phyloP scores from a whole-genome alignment of 2,113 vertebrate species.

The Cettia cetti region DNA sequence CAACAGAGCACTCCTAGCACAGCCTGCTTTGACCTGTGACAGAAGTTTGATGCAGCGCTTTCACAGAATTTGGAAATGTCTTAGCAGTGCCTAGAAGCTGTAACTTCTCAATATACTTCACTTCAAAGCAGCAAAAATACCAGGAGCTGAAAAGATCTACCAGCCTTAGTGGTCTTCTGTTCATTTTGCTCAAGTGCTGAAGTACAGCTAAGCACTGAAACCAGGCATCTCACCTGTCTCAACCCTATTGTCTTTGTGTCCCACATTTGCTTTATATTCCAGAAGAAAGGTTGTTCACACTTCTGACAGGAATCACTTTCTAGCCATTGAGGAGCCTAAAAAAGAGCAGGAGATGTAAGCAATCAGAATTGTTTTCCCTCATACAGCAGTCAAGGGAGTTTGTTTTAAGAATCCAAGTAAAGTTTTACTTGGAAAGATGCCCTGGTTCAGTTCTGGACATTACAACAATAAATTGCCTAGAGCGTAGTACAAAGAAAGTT shows the following conservation, averaged over 20 bases:
- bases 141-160: not conserved
- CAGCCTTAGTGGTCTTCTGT: not conserved
- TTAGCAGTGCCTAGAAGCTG: not conserved
- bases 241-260: slow-evolving; percentile 92
- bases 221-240: slow-evolving; percentile 81
- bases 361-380: not conserved
- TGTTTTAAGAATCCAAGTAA: not conserved
- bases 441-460: not conserved
- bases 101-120: not conserved
- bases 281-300: slow-evolving; percentile 97
- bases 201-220: not conserved
- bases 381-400: not conserved
- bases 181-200: not conserved
- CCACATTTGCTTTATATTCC: slow-evolving; percentile 99
- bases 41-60: not conserved
- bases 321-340: slow-evolving; percentile 93
- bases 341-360: not conserved
- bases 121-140: slow-evolving; percentile 13
- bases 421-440: not conserved
- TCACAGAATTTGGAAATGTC: not conserved
- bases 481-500: not conserved
- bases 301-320: slow-evolving; percentile 98
- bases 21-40: not conserved
- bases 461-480: not conserved
- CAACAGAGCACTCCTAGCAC: not conserved